phyloP scores from a whole-genome alignment of 2,113 vertebrate species.

The Glaucidium brasilianum region DNA sequence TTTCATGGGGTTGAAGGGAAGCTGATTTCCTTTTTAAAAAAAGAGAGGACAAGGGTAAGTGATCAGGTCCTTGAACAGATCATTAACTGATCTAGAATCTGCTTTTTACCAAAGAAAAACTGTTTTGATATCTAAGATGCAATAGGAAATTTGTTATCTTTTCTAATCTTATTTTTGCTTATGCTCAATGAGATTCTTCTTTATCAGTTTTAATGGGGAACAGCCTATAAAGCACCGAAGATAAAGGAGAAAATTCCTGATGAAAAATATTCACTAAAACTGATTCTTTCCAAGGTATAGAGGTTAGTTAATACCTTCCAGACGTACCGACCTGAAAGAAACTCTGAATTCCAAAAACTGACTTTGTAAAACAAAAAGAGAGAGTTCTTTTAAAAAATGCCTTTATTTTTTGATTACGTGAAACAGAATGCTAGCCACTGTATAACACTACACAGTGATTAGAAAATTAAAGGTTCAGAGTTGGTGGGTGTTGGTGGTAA shows the following conservation, averaged over 20 bases:
- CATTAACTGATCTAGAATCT: not conserved
- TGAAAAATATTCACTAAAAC: not conserved
- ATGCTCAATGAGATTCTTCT: not conserved
- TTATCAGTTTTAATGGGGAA: not conserved
- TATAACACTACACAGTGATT: not conserved
- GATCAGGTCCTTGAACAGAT: not conserved
- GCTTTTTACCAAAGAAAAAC: not conserved
- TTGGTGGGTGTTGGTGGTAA: not conserved
- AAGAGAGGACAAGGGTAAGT: not conserved
- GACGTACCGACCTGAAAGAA: not conserved
- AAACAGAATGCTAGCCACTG: not conserved
- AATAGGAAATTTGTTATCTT: not conserved
- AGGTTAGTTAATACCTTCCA: not conserved
- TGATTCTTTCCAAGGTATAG: not conserved
- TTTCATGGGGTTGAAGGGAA: not conserved
- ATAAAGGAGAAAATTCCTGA: not conserved
- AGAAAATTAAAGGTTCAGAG: not conserved
- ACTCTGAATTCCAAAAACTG: not conserved
- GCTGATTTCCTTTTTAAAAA: not conserved
- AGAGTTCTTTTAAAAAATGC: not conserved
- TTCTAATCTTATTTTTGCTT: not conserved
- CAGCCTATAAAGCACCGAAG: not conserved
- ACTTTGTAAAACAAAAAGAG: not conserved
- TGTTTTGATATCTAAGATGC: not conserved
- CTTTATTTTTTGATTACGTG: not conserved